These are phyloP conservation scores for Blera fallax DNA, from an alignment of 2,888 invertebrate genomes.

Conservation along the genomic window DNA sequence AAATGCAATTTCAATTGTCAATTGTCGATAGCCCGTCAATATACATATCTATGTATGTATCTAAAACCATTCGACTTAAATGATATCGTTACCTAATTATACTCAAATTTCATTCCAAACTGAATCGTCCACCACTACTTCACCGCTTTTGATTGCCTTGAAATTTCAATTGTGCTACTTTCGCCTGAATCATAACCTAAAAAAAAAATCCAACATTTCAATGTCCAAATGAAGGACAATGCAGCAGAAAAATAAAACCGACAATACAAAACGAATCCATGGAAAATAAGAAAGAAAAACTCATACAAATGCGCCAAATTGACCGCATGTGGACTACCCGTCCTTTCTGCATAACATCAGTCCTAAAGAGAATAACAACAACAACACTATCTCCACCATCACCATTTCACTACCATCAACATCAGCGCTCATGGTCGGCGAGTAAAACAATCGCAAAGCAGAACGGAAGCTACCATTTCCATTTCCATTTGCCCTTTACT, in stretches of 20 bases:
- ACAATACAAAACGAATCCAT: constrained; percentile 15
- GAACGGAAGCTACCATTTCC: constrained; percentile 67
- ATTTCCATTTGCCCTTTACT: constrained; percentile 68
- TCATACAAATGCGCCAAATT: constrained; percentile 64
- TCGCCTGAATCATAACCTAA: constrained; percentile 54
- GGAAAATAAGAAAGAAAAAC: constrained; percentile 42
- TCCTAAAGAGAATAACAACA: constrained; percentile 38
- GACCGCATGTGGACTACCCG: constrained; percentile 61
- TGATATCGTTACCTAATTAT: background rate
- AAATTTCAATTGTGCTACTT: constrained; percentile 66
- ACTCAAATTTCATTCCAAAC: background rate
- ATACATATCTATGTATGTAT: too few relatives aligned
- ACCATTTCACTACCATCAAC: constrained; percentile 14
- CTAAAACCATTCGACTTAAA: background rate
- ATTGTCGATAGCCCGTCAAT: too few relatives aligned
- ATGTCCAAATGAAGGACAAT: constrained; percentile 71
- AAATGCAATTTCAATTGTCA: too few relatives aligned
- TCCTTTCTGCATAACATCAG: constrained; percentile 62
- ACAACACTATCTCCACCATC: constrained; percentile 15
- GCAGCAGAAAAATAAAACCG: constrained; percentile 59
- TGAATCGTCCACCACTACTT: background rate
- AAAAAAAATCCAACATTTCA: constrained; percentile 58
- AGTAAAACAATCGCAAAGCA: constrained; percentile 58
- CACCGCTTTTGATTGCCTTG: constrained; percentile 46
- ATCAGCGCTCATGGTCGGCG: constrained; percentile 51